Percentiles rank a stretch among this genome's conserved stretches.
phyloP scores from a whole-genome alignment of 2,113 vertebrate species.

The Pica pica region DNA sequence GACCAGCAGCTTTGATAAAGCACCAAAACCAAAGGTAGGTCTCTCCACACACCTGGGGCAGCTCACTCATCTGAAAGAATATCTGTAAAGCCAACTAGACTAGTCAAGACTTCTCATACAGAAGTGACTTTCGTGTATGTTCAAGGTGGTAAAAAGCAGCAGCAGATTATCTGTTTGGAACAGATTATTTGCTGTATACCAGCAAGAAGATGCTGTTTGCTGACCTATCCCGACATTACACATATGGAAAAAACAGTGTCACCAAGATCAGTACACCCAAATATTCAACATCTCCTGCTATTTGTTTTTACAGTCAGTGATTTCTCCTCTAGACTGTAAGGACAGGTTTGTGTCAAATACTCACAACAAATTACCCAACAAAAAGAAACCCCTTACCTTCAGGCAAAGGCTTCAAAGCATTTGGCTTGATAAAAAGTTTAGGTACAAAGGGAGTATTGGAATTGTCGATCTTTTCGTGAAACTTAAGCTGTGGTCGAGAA shows the following conservation, averaged over 20 bases:
- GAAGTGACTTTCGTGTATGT: not conserved
- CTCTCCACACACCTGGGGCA: not conserved
- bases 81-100: not conserved
- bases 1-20: not conserved
- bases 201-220: not conserved
- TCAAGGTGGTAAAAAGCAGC: not conserved
- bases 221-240: not conserved
- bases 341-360: not conserved
- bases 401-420: constrained; percentile 87
- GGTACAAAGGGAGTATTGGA: constrained; percentile 93
- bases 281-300: not conserved
- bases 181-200: not conserved
- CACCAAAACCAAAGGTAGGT: not conserved
- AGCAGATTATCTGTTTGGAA: not conserved
- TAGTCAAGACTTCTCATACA: not conserved
- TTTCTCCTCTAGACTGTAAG: not conserved
- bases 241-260: not conserved
- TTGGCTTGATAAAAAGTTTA: constrained; percentile 93
- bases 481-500: constrained; percentile 88
- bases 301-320: not conserved
- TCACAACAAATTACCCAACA: not conserved
- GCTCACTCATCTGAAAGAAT: not conserved
- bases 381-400: constrained; percentile 74
- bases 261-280: not conserved
- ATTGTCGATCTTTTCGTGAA: constrained; percentile 93